Percentiles rank a stretch among this genome's conserved stretches.
These are phyloP conservation scores for Lordiphosa mommai DNA, from an alignment of 1,140 invertebrate species.

Conservation along the genomic window DNA sequence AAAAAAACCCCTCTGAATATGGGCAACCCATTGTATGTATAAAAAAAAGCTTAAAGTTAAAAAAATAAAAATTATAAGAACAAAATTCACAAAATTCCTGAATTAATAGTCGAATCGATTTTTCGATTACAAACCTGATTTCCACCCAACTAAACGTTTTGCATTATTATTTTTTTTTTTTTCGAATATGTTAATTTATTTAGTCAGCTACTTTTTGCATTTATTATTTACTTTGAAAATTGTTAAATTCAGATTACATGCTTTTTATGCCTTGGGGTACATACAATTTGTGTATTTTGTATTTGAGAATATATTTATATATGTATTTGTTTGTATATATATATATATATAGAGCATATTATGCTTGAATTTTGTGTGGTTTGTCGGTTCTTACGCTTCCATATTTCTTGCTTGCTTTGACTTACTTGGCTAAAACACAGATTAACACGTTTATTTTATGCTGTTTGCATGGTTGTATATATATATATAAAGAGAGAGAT, in stretches of 20 bases:
- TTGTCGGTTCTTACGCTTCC: constrained; percentile 22
- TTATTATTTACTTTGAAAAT: constrained; percentile 76
- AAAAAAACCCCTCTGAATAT: no score
- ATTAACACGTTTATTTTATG: constrained; percentile 72
- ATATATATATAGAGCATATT: constrained; percentile 25
- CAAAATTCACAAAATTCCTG: no score
- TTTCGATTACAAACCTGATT: no score
- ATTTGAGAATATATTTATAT: constrained; percentile 44
- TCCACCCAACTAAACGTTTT: not conserved
- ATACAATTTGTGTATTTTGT: constrained; percentile 52
- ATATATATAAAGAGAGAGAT: constrained; percentile 21
- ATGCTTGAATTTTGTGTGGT: constrained; percentile 16
- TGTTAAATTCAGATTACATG: constrained; percentile 75
- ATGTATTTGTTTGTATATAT: no score
- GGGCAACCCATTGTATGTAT: no score
- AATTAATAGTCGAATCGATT: no score
- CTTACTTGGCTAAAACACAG: constrained; percentile 76
- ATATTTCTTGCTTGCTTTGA: constrained; percentile 37
- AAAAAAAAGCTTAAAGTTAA: no score
- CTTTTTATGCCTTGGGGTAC: constrained; percentile 47
- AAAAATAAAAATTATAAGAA: no score
- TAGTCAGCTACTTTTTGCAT: constrained; percentile 64
- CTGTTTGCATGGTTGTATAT: constrained; percentile 46
- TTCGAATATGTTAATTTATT: constrained; percentile 22
- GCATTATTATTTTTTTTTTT: not conserved